Evolutionary conservation across 2,797 vertebrate genomes (phyloP).

Genomic region (Odontamblyopus rebecca): DNA sequence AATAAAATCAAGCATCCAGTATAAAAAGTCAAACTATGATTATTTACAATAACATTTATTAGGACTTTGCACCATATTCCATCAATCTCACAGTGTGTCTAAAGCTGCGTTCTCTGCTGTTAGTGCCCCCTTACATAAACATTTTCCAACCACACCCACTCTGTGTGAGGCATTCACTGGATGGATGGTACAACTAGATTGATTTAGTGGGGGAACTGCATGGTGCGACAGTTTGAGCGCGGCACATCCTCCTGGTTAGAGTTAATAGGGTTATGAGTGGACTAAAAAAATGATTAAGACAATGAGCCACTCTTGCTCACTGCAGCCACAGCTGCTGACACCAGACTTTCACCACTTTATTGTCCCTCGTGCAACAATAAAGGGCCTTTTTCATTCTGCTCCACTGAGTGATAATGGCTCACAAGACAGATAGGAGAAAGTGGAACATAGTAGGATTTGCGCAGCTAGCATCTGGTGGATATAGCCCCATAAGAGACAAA

Average conservation of each 20-base stretch:
- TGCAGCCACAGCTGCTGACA: constrained; percentile 56
- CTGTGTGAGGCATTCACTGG: constrained; percentile 8
- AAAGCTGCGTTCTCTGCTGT: neutral
- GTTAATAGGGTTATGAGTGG: constrained; percentile 30
- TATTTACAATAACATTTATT: neutral
- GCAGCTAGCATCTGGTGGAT: constrained; percentile 3
- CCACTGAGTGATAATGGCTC: constrained; percentile 12
- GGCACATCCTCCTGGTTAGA: constrained; percentile 19
- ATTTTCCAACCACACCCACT: constrained; percentile 29
- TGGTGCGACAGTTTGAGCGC: constrained; percentile 27
- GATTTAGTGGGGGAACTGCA: constrained; percentile 16
- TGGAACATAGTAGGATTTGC: constrained; percentile 10
- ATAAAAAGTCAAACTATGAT: neutral
- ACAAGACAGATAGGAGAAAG: constrained; percentile 7
- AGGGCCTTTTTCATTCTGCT: constrained; percentile 21
- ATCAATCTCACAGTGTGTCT: neutral
- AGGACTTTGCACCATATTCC: no score
- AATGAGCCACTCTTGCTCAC: constrained; percentile 41
- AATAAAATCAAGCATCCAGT: neutral
- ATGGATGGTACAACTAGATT: constrained; percentile 12
- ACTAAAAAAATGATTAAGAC: constrained; percentile 40
- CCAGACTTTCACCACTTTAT: constrained; percentile 49
- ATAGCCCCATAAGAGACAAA: neutral
- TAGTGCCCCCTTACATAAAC: constrained; percentile 14
- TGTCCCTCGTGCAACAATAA: constrained; percentile 45